Conservation (phyloP, 2,797 vertebrate genomes). For the Uromys caudimaculatus region DNA sequence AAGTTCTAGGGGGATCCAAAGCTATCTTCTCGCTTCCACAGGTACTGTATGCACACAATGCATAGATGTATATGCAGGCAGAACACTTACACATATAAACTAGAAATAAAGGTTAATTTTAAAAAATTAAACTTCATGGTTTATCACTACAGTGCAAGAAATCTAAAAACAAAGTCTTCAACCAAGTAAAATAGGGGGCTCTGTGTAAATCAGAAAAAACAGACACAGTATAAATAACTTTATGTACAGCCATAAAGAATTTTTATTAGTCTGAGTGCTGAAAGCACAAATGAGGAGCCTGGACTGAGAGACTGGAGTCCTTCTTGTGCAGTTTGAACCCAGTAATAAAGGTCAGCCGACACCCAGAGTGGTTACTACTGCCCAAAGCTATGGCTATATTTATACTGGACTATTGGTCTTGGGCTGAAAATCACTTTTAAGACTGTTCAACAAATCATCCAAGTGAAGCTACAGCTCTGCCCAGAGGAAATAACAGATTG, state of each 20-base stretch:
- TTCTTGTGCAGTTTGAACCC: background rate
- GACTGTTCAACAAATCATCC: constrained; percentile 8
- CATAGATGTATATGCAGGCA: background rate
- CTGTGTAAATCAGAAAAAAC: background rate
- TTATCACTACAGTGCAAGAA: background rate
- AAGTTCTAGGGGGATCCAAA: background rate
- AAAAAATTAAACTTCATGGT: background rate
- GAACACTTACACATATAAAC: background rate
- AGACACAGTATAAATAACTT: background rate
- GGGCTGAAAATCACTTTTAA: constrained; percentile 35
- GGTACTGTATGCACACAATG: background rate
- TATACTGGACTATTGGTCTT: constrained; percentile 1
- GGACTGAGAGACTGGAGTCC: background rate
- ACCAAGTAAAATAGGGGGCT: background rate
- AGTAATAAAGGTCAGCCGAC: background rate
- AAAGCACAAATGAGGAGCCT: constrained; percentile 14
- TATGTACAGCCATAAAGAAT: background rate
- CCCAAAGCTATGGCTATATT: background rate
- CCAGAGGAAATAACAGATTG: background rate
- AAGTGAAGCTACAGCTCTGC: background rate
- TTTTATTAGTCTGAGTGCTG: background rate
- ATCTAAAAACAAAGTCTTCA: background rate
- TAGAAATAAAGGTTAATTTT: background rate
- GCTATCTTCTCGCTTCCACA: background rate
- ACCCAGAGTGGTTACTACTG: background rate